phyloP scores from a whole-genome alignment of 2,888 invertebrate species.

The Podotricha telesiphe region DNA sequence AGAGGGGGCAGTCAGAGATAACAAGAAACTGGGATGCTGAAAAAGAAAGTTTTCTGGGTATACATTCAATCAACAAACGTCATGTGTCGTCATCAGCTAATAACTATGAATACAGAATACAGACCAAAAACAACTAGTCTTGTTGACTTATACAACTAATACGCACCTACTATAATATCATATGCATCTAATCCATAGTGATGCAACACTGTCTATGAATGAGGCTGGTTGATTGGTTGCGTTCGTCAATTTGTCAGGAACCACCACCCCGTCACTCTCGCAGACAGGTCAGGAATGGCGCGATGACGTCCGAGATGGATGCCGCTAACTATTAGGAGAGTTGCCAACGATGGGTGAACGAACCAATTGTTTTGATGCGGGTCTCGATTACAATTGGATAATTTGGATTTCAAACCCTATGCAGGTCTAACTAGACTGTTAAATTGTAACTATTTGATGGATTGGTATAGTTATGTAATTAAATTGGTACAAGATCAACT shows the following conservation, averaged over 20 bases:
- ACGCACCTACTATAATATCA: not conserved
- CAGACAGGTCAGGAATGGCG: slow-evolving; percentile 76
- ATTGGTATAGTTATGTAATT: slow-evolving; percentile 21
- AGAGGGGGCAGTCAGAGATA: no score
- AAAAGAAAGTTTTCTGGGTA: no score
- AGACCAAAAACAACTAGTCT: no score
- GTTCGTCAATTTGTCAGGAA: slow-evolving; percentile 78
- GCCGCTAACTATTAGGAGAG: slow-evolving; percentile 78
- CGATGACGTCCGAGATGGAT: slow-evolving; percentile 80
- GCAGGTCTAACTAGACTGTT: slow-evolving; percentile 27
- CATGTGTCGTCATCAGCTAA: no score
- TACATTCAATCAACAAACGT: no score
- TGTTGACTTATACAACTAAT: not conserved
- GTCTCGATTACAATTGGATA: slow-evolving; percentile 69
- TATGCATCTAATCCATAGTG: not conserved
- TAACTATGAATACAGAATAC: no score
- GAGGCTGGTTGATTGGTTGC: slow-evolving; percentile 51
- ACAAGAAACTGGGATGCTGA: no score
- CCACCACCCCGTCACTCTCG: slow-evolving; percentile 77
- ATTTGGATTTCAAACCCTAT: slow-evolving; percentile 47
- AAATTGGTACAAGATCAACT: slow-evolving; percentile 12
- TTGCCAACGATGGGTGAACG: slow-evolving; percentile 79
- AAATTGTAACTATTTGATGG: slow-evolving; percentile 19
- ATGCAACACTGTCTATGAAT: slow-evolving; percentile 40
- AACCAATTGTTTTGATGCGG: slow-evolving; percentile 82